Base-by-base conservation (phyloP, 2,113 vertebrate species). In the Corynorhinus townsendii region DNA sequence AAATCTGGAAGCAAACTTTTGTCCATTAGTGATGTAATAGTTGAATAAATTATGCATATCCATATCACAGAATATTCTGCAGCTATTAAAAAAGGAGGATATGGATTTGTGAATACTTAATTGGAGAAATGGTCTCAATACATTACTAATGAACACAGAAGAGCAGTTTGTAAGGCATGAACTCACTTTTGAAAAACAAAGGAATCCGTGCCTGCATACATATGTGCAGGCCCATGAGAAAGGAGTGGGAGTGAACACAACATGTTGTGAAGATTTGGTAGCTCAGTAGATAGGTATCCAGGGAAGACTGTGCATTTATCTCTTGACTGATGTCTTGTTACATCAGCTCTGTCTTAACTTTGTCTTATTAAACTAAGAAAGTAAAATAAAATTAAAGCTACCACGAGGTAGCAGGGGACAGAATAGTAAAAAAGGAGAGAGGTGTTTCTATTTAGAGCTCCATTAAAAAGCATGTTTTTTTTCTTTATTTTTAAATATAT, bases 11-110 rank as follows among this genome's bases (percentile, higher is more conserved):
- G 89, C 47, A 91, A 86, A 22, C 38, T 66, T 93, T 59, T 43
- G 76, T 68, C 47, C 75, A 94, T 93, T 84, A 93, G 80, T 71
- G 80, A 76, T 72, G 19, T 54, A 69, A 30, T 38, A 75, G 43
- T 45, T 59, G 79, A 79, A 91, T 95, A 85, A 95, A 93, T 94
- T 82, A 95, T 92, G 95, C 33, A 86, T 93, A 77, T 47, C 64
- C 77, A 64, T 91, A 93, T 45, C 82, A 59, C 43, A 71, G 72
- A 89, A 45, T 64, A 84, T 68, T 84, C 84, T 84, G 26, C 11
- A 93, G 73, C 56, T 93, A 93, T 89, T 94, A 69, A 68, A 82
- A 77, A 92, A 71, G 6, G 62, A 86, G 14, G 26, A 49, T 24
- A 72, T 4, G 20, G 66, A 80, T 95, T 93, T 69, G 96, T 89